Evolutionary conservation across 2,888 invertebrate genomes (phyloP).

Genomic region (Embidobia sp.): DNA sequence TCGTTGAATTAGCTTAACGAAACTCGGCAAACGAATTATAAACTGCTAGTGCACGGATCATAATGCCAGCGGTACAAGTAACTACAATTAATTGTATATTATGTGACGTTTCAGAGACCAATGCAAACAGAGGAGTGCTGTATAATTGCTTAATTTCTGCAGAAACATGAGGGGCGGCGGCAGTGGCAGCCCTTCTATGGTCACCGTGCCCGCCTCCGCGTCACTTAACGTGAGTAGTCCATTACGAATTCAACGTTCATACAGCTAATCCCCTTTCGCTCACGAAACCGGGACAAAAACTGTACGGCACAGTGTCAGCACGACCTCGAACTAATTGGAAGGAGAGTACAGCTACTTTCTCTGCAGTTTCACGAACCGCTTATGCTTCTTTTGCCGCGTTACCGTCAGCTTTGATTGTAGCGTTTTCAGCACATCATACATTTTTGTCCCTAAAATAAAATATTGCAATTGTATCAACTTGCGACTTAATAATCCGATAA

Average conservation of each 20-base stretch:
- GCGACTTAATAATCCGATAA: too few relatives aligned
- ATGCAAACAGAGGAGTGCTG: slow-evolving; percentile 30
- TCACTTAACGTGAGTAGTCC: slow-evolving; percentile 75
- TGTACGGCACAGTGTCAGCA: slow-evolving; percentile 57
- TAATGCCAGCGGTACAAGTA: background rate
- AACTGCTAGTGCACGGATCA: too few relatives aligned
- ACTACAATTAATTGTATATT: slow-evolving; percentile 41
- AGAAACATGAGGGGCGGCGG: slow-evolving; percentile 73
- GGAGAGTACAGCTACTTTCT: slow-evolving; percentile 63
- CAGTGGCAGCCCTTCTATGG: slow-evolving; percentile 71
- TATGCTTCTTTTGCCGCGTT: slow-evolving; percentile 54
- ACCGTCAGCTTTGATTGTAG: slow-evolving; percentile 47
- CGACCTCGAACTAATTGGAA: slow-evolving; percentile 66
- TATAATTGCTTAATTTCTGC: slow-evolving; percentile 61
- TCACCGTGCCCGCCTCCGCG: slow-evolving; percentile 75
- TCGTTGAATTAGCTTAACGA: too few relatives aligned
- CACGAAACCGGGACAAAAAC: slow-evolving; percentile 65
- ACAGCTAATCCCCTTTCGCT: slow-evolving; percentile 65
- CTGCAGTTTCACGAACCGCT: slow-evolving; percentile 57
- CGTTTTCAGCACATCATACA: slow-evolving; percentile 39
- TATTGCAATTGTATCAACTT: too few relatives aligned
- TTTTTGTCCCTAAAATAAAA: slow-evolving; percentile 4
- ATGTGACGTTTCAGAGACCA: slow-evolving; percentile 42
- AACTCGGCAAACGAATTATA: too few relatives aligned
- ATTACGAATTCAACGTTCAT: slow-evolving; percentile 64